Evolutionary conservation across 2,888 invertebrate genomes (phyloP).

Genomic region (Cheilosia soror): DNA sequence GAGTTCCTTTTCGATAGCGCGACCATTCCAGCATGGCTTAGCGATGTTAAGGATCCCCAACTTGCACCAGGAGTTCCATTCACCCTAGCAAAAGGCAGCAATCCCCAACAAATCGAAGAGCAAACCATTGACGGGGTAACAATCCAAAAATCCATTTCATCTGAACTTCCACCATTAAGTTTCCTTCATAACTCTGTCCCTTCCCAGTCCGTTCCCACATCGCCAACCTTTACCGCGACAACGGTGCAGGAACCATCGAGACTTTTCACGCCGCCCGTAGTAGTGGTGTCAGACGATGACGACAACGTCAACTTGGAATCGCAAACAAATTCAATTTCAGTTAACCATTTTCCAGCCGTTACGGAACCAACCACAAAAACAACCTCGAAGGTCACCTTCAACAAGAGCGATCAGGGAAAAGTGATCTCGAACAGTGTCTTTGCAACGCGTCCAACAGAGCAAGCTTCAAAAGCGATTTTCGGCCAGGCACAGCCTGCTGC

Average conservation of each 20-base stretch:
- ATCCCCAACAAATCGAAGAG: conserved; percentile 31
- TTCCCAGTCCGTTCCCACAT: conserved; percentile 63
- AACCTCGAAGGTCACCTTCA: conserved; percentile 80
- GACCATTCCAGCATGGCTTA: conserved; percentile 81
- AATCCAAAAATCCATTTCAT: conserved; percentile 70
- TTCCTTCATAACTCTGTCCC: conserved; percentile 65
- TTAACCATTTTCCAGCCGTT: conserved; percentile 81
- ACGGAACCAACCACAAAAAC: conserved; percentile 77
- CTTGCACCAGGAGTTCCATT: conserved; percentile 81
- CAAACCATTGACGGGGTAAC: conserved; percentile 56
- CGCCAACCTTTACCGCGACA: conserved; percentile 49
- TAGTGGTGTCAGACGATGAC: conserved; percentile 61
- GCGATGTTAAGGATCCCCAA: conserved; percentile 80
- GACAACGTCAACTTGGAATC: conserved; percentile 53
- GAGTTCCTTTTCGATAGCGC: conserved; percentile 79
- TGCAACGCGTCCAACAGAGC: conserved; percentile 25
- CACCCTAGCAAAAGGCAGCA: conserved; percentile 25
- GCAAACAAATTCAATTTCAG: conserved; percentile 79
- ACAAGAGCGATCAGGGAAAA: conserved; percentile 82
- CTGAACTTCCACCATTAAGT: conserved; percentile 50
- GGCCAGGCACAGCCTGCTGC: conserved; percentile 45
- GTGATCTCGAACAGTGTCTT: conserved; percentile 80
- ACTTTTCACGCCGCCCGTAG: conserved; percentile 59
- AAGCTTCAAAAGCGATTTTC: conserved; percentile 79
- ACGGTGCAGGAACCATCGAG: conserved; percentile 62